Conservation (phyloP, 2,797 vertebrate species). For the Enteromius thamalakanensis region DNA sequence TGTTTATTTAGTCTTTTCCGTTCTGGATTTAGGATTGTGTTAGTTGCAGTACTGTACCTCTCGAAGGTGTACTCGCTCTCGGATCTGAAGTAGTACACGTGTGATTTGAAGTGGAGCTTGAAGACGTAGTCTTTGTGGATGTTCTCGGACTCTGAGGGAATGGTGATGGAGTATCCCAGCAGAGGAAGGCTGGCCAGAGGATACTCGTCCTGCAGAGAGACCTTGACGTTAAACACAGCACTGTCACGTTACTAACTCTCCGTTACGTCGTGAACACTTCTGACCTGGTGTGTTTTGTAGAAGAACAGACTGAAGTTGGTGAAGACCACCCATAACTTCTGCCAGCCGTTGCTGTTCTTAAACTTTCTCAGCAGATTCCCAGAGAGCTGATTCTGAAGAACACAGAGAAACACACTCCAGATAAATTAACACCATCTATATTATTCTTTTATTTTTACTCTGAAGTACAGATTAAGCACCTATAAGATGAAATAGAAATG, state of each 20-base stretch:
- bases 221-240: not conserved
- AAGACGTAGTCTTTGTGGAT: slow-evolving; percentile 99
- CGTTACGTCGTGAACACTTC: not conserved
- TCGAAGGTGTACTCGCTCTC: slow-evolving; percentile 97
- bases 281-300: slow-evolving; percentile 96
- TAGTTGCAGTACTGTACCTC: slow-evolving; percentile 75
- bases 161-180: slow-evolving; percentile 94
- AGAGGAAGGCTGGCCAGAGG: slow-evolving; percentile 96
- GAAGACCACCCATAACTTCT: slow-evolving; percentile 99
- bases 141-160: slow-evolving; percentile 92
- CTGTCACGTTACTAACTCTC: not conserved
- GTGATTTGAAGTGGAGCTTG: slow-evolving; percentile 98
- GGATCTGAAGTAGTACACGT: slow-evolving; percentile 97
- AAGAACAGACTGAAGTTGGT: slow-evolving; percentile 99
- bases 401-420: slow-evolving; percentile 22
- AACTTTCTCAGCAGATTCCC: slow-evolving; percentile 96
- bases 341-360: slow-evolving; percentile 98
- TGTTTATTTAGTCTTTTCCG: too few relatives aligned
- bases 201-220: slow-evolving; percentile 88
- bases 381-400: slow-evolving; percentile 92
- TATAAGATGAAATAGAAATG: not conserved
- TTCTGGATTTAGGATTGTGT: not conserved
- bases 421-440: not conserved
- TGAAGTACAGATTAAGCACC: not conserved
- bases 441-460: not conserved